Evolutionary conservation across 2,888 invertebrate genomes (phyloP).

Genomic region (Trimorus sp.): DNA sequence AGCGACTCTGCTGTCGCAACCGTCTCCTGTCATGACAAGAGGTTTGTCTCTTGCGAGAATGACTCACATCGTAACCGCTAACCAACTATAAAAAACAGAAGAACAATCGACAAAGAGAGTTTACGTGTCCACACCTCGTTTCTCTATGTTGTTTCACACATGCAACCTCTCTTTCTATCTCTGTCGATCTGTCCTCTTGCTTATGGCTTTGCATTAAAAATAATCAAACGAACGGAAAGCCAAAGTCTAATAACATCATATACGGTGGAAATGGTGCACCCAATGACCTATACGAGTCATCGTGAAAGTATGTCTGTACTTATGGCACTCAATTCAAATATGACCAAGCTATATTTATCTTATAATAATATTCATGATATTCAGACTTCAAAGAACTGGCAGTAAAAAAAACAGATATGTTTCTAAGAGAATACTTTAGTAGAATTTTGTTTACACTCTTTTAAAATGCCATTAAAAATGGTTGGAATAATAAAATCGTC

Average conservation of each 20-base stretch:
- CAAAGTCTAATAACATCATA: conserved; percentile 8
- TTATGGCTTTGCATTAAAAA: conserved; percentile 49
- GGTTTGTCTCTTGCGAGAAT: conserved; percentile 82
- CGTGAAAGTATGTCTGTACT: background rate
- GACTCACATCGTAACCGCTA: background rate
- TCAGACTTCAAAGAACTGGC: too few relatives aligned
- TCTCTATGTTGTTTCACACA: conserved; percentile 1
- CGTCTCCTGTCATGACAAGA: conserved; percentile 91
- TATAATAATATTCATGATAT: too few relatives aligned
- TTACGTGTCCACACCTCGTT: conserved; percentile 15
- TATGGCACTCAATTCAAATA: too few relatives aligned
- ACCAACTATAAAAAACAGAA: background rate
- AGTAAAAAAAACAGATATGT: too few relatives aligned
- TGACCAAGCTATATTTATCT: too few relatives aligned
- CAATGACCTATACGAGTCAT: too few relatives aligned
- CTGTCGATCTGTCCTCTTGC: conserved; percentile 32
- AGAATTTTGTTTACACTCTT: too few relatives aligned
- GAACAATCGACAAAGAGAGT: conserved; percentile 14
- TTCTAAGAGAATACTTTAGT: too few relatives aligned
- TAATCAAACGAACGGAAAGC: conserved; percentile 13
- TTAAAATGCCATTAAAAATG: too few relatives aligned
- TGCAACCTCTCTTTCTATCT: conserved; percentile 24
- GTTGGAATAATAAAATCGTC: too few relatives aligned
- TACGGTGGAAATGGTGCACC: background rate
- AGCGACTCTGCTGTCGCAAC: conserved; percentile 95